Base-by-base conservation (phyloP, 1,140 invertebrate species). In the Lasaia peninsularis region DNA sequence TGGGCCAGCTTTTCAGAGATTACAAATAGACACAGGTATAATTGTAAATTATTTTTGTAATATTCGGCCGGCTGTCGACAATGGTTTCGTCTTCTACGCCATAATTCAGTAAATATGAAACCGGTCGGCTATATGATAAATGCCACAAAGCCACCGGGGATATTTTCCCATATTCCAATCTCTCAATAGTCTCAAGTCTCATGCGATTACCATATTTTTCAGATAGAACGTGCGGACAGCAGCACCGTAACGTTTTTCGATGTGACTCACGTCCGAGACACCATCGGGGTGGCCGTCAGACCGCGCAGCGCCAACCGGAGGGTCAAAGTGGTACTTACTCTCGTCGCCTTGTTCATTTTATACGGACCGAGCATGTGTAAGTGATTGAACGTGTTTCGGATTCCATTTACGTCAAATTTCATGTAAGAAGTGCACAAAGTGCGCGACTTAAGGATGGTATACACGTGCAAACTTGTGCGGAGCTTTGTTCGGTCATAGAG, bases 311-410 rank as follows among this genome's bases (percentile, higher is more conserved):
- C 91, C 49, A 93, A 92, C 63, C 69, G 91, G 28, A 90, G 90
- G 63, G 81, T 90, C 58, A 91, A 93, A 69, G 91, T 94, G 7
- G 80, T 93, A 51, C 84, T 93, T 16, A 89, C 94, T 2, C 92
- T 94, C 88, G 72, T 94, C 49, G 90, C 92, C 34, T 91, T 93
- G 14, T 93, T 94, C 88, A 91, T 94, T 6, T 90, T 94, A 21
- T 93, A 92, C 65, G 93, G 93, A 56, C 93, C 93, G 0, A 90
- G 93, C 75, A 92, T 93, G 64, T 93, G 93, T 94, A 73, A 92
- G 92, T 91, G 8, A 28, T 37, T 9, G 3, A 51, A 52, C 57
- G 57, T 52, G 57, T 32, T 28, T 5, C 7, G 35, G 2, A 21
- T 34, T 18, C 28, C 4, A 11, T 52, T 52, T 52, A 52, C 21